Evolutionary conservation across 2,888 invertebrate genomes (phyloP).

Genomic region (Vanessa cardui): DNA sequence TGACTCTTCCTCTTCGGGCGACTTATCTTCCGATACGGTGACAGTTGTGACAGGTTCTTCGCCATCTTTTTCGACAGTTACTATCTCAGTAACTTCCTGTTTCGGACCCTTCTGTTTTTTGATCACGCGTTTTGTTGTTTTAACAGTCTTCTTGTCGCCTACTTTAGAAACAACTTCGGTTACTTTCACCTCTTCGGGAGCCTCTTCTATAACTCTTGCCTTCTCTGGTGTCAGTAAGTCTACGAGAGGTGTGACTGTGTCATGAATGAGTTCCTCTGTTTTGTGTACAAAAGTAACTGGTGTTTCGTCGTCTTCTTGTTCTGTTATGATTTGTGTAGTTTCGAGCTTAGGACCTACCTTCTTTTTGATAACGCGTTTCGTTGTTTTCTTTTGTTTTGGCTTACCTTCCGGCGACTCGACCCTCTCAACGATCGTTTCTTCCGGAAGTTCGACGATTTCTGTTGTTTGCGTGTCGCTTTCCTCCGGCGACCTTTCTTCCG

Average conservation of each 20-base stretch:
- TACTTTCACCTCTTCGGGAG: constrained; percentile 29
- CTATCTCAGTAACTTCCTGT: constrained; percentile 51
- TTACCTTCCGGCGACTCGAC: constrained; percentile 48
- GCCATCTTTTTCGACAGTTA: constrained; percentile 54
- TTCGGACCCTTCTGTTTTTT: constrained; percentile 44
- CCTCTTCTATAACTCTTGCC: constrained; percentile 21
- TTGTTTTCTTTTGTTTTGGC: constrained; percentile 47
- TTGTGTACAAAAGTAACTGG: constrained; percentile 46
- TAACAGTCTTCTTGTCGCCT: constrained; percentile 25
- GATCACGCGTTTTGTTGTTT: constrained; percentile 23
- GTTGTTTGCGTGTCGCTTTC: background rate
- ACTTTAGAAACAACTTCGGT: constrained; percentile 36
- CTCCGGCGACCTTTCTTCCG: constrained; percentile 45
- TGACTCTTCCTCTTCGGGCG: constrained; percentile 53
- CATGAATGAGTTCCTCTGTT: constrained; percentile 37
- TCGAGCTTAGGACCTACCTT: constrained; percentile 50
- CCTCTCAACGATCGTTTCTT: constrained; percentile 45
- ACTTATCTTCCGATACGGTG: constrained; percentile 52
- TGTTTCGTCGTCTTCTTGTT: constrained; percentile 60
- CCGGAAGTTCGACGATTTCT: constrained; percentile 52
- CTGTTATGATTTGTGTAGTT: constrained; percentile 39
- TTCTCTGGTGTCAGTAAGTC: constrained; percentile 41
- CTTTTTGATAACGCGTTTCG: constrained; percentile 49
- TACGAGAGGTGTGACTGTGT: constrained; percentile 37
- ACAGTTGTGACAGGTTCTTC: constrained; percentile 59